Evolutionary conservation across 2,113 vertebrate species (phyloP).

Genomic region (Serilophus lunatus): DNA sequence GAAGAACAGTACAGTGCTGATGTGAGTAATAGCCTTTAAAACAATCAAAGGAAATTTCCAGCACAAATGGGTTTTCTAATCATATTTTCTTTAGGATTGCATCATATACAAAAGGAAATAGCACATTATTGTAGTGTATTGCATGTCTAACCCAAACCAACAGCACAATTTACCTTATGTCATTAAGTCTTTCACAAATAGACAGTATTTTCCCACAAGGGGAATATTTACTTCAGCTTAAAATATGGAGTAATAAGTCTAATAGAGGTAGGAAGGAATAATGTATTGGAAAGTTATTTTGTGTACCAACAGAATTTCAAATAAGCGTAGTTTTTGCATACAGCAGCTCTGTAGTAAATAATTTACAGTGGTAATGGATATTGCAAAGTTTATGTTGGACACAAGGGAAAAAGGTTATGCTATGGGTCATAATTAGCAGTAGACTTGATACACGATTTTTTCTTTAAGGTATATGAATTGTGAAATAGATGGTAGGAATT

Average conservation of each 20-base stretch:
- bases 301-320: not conserved
- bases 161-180: slow-evolving; percentile 10
- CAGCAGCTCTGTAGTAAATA: not conserved
- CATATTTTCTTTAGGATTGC: not conserved
- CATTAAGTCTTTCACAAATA: slow-evolving; percentile 23
- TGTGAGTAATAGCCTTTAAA: slow-evolving; percentile 20
- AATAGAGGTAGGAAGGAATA: slow-evolving; percentile 8
- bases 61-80: not conserved
- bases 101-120: not conserved
- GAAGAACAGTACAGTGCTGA: not conserved
- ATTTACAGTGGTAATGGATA: not conserved
- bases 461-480: not conserved
- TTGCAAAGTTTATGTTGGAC: not conserved
- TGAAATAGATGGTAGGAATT: not conserved
- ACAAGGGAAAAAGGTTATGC: not conserved
- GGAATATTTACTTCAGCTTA: slow-evolving; percentile 41
- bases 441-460: not conserved
- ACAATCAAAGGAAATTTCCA: not conserved
- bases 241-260: slow-evolving; percentile 56
- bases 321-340: not conserved
- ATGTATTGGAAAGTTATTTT: slow-evolving; percentile 6
- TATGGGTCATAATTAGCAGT: not conserved
- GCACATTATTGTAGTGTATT: not conserved
- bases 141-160: slow-evolving; percentile 12
- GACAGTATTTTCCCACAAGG: slow-evolving; percentile 14